These are phyloP conservation scores for Ametastegia equiseti DNA, from an alignment of 2,888 invertebrate genomes.

Conservation along the genomic window DNA sequence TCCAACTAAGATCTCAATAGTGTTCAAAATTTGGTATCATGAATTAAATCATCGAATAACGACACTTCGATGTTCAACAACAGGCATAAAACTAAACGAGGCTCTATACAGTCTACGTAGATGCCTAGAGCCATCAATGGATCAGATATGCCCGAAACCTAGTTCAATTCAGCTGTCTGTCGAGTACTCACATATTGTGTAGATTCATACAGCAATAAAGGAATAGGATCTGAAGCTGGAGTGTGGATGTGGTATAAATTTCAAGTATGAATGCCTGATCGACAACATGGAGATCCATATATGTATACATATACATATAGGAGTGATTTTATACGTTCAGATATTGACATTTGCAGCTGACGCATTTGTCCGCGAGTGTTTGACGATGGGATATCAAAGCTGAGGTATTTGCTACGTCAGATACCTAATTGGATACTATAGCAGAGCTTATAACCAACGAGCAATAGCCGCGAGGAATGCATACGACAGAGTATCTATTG, in stretches of 20 bases:
- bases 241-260: neutral
- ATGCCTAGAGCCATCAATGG: neutral
- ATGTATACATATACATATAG: too few relatives aligned
- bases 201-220: neutral
- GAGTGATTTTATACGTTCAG: neutral
- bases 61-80: neutral
- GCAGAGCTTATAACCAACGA: slow-evolving; percentile 14
- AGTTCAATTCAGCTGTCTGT: neutral
- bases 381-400: neutral
- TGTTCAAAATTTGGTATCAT: neutral
- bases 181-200: neutral
- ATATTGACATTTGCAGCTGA: neutral
- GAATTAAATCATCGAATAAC: neutral
- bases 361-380: neutral
- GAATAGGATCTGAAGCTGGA: neutral
- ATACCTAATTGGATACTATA: slow-evolving; percentile 34
- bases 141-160: neutral
- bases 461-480: neutral
- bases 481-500: slow-evolving; percentile 1
- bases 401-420: slow-evolving; percentile 8
- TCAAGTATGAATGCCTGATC: neutral
- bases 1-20: too few relatives aligned
- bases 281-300: neutral
- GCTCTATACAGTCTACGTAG: neutral
- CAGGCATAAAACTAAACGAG: neutral